A percentile compares a stretch with the other conserved stretches of the same genome.
Conservation (phyloP, 2,113 vertebrate genomes). For the Larimichthys crocea region DNA sequence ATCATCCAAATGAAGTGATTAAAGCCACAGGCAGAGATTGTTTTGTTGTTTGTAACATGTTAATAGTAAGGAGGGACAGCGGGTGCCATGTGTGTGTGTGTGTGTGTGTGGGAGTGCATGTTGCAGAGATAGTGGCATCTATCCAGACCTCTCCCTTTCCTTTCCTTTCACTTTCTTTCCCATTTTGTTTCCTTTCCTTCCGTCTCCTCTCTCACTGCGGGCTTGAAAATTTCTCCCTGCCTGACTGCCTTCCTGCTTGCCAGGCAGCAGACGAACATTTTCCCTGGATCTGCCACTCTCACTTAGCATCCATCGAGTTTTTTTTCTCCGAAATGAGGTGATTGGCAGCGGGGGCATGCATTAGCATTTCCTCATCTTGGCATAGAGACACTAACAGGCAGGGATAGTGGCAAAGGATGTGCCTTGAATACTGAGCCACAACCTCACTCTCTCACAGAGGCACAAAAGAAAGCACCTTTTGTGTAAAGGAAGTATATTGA, state of each 20-base stretch:
- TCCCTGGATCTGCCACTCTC: slow-evolving; percentile 78
- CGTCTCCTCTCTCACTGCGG: not conserved
- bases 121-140: not conserved
- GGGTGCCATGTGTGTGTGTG: slow-evolving; percentile 1
- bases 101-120: slow-evolving; percentile 7
- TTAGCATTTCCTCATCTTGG: slow-evolving; percentile 83
- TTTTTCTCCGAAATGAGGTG: slow-evolving; percentile 65
- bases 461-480: slow-evolving; percentile 38
- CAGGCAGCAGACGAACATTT: slow-evolving; percentile 78
- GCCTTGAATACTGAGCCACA: slow-evolving; percentile 70
- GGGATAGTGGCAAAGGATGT: slow-evolving; percentile 60
- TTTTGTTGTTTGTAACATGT: slow-evolving; percentile 22
- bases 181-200: not conserved
- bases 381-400: slow-evolving; percentile 74
- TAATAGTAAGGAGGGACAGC: slow-evolving; percentile 7
- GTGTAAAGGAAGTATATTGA: slow-evolving; percentile 14
- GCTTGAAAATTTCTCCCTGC: slow-evolving; percentile 23
- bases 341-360: slow-evolving; percentile 80
- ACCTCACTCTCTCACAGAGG: slow-evolving; percentile 38
- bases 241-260: slow-evolving; percentile 60
- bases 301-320: slow-evolving; percentile 74
- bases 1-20: not conserved
- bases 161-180: not conserved
- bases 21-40: not conserved
- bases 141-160: not conserved